Base-by-base conservation (phyloP, 2,888 invertebrate genomes). In the Drosophila melanocephala region DNA sequence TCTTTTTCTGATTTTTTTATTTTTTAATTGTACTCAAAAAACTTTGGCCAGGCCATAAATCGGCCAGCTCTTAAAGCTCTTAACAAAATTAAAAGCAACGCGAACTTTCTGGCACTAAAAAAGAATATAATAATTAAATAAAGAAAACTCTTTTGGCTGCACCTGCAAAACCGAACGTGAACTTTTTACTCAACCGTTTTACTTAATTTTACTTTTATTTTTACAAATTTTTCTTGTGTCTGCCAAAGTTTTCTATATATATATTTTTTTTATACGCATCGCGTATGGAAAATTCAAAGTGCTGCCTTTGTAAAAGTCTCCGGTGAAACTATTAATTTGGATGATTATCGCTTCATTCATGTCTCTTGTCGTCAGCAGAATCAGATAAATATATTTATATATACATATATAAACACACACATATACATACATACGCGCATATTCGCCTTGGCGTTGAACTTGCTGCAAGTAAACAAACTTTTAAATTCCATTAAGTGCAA, bases 401-500 rank as follows among this genome's bases (percentile, higher is more conserved):
- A 22, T 44, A 3, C 2, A 59, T 33, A 75, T 55, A 51, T 35
- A 39, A 14, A 1, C 12, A 47, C 35, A 51, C 26, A 28, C 10
- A 55, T 9, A 33, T 39, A 69, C 22, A 44, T 14, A 30, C 14
- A 22, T n/a, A 51, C 19, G 44, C n/a, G 26, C 58, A 58, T 26
- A 62, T 58, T 53, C 33, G 30, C 60, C 42, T 55, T 52, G 52
- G 56, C 73, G 57, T 69, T 35, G 59, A 72, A 58, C 58, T 81
- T 74, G 72, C 81, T 74, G 58, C 61, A 82, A 82, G 85, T 82
- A 91, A 90, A 92, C 87, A 91, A 91, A 92, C 91, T 92, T 91
- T 89, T 84, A 91, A 92, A 91, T 92, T 92, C 91, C 91, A 92
- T 92, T 92, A 92, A 90, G 89, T 88, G 90, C 87, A 88, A 91